Percentiles rank a stretch among this genome's conserved stretches.
Evolutionary conservation across 35 echinoderm and acorn worm species (phyloP).

Genomic region (Apostichopus parvimensis): DNA sequence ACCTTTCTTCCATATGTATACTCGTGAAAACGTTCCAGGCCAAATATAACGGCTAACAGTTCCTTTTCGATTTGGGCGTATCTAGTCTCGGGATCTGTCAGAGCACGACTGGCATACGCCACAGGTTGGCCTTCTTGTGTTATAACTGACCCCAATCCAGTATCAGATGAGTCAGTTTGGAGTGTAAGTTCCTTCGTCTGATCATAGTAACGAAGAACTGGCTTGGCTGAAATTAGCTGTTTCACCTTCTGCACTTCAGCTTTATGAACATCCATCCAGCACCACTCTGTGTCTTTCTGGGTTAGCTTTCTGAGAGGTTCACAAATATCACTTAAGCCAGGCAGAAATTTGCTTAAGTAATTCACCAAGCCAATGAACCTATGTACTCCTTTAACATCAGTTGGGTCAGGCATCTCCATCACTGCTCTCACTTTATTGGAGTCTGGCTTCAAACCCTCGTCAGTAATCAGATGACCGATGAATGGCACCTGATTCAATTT

Average conservation of each 20-base stretch:
- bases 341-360: neutral
- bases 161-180: conserved; percentile 32
- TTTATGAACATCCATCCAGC: conserved; percentile 25
- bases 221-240: neutral
- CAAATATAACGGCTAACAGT: conserved; percentile 50
- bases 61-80: conserved; percentile 61
- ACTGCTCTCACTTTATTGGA: conserved; percentile 61
- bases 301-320: conserved; percentile 55
- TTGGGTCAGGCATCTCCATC: conserved; percentile 48
- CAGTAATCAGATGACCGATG: conserved; percentile 57
- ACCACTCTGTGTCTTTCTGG: conserved; percentile 53
- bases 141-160: conserved; percentile 28
- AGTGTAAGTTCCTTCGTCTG: neutral
- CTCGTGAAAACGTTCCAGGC: conserved; percentile 36
- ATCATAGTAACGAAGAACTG: conserved; percentile 51
- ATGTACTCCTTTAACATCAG: conserved; percentile 23
- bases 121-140: conserved; percentile 41
- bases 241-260: conserved; percentile 5
- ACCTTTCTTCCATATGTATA: conserved; percentile 54
- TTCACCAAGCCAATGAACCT: neutral
- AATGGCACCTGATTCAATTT: conserved; percentile 46
- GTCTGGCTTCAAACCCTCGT: conserved; percentile 61
- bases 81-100: conserved; percentile 55
- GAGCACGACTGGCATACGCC: conserved; percentile 39
- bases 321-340: neutral